A percentile compares a stretch with the other conserved stretches of the same genome.
These are phyloP conservation scores for Hyaena hyaena DNA, from an alignment of 2,113 vertebrate species.

Conservation along the genomic window DNA sequence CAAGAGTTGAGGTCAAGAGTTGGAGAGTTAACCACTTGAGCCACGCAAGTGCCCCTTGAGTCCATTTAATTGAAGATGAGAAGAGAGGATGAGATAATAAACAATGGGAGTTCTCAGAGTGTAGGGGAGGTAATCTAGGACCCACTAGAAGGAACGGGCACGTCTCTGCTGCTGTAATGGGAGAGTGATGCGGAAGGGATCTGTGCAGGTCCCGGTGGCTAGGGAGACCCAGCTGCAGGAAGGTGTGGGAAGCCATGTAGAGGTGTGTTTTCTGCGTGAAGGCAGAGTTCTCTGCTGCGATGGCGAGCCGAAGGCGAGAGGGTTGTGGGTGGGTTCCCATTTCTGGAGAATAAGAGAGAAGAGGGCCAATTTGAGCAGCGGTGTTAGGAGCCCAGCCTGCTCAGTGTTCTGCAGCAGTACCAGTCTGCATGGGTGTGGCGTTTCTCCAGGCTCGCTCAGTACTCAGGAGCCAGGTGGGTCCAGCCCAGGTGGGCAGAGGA, in stretches of 20 bases:
- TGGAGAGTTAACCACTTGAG: too few species aligned
- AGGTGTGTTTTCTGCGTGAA: not conserved
- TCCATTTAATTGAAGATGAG: not conserved
- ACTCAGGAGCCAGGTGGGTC: not conserved
- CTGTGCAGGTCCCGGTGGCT: not conserved
- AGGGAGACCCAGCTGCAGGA: not conserved
- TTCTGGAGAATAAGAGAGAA: not conserved
- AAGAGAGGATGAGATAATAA: not conserved
- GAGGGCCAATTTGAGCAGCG: not conserved
- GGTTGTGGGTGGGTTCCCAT: not conserved
- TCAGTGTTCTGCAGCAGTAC: not conserved
- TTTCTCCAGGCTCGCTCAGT: not conserved
- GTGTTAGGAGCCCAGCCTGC: not conserved
- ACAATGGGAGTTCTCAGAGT: not conserved
- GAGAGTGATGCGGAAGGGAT: not conserved
- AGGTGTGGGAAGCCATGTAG: not conserved
- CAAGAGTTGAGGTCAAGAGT: too few species aligned
- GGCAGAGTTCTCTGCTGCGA: not conserved
- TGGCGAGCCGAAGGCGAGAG: not conserved
- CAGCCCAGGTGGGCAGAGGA: not conserved
- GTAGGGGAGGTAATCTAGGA: not conserved
- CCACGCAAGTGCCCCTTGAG: too few species aligned
- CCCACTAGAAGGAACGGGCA: not conserved
- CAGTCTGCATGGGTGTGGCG: fast-evolving
- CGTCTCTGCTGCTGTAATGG: not conserved